Evolutionary conservation across 2,888 invertebrate species (phyloP).

Genomic region (Stenodema calcarata): DNA sequence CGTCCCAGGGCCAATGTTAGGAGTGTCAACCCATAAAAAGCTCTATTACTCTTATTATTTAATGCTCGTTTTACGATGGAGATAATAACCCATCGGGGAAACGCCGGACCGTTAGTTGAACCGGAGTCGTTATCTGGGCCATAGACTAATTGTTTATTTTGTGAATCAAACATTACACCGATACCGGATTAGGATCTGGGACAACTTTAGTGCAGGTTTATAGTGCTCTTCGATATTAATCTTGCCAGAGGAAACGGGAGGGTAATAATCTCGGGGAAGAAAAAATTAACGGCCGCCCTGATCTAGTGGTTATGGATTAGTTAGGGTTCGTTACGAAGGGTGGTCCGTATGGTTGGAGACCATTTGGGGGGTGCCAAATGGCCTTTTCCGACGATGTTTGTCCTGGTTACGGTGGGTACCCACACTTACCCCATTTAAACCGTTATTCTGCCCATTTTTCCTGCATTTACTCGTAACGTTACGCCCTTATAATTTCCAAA

Average conservation of each 20-base stretch:
- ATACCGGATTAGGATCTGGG: slow-evolving; percentile 11
- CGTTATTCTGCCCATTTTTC: neutral
- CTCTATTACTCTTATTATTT: slow-evolving; percentile 30
- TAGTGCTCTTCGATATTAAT: slow-evolving; percentile 43
- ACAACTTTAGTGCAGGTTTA: slow-evolving; percentile 38
- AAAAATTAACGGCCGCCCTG: slow-evolving; percentile 39
- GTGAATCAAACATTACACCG: slow-evolving; percentile 29
- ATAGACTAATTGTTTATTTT: slow-evolving; percentile 29
- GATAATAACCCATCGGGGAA: slow-evolving; percentile 29
- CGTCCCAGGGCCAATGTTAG: neutral
- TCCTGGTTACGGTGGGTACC: neutral
- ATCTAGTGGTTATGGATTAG: slow-evolving; percentile 29
- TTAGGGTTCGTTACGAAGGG: neutral
- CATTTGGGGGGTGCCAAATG: slow-evolving; percentile 28
- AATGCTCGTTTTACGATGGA: slow-evolving; percentile 24
- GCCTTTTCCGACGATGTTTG: neutral
- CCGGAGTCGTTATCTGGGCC: neutral
- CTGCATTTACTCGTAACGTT: too few relatives aligned
- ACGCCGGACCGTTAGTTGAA: neutral
- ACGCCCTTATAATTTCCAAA: too few relatives aligned
- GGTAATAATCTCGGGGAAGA: slow-evolving; percentile 23
- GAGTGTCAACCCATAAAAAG: slow-evolving; percentile 23
- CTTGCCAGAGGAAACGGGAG: slow-evolving; percentile 33
- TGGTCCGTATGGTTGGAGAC: neutral
- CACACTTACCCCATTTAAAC: neutral